Evolutionary conservation across 2,888 invertebrate genomes (phyloP), one percentile per base, ranked within the genome.

Genomic region (Caenorhabditis auriculariae): DNA sequence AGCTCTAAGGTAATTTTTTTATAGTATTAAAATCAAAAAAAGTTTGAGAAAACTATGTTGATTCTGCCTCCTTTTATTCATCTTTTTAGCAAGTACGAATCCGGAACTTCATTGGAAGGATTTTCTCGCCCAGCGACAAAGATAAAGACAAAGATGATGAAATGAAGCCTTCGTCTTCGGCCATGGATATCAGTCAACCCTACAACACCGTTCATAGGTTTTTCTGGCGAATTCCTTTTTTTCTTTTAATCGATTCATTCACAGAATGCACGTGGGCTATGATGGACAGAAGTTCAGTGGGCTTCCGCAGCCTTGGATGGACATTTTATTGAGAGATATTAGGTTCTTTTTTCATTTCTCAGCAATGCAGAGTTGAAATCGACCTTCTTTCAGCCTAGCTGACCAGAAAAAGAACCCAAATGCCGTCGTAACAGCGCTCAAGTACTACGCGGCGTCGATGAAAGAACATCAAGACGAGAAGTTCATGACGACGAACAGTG

Each of bases 371-470:
- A n/a, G n/a, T n/a, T n/a, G n/a, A 47, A 47, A 32, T 29, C 4
- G 15, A 1, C 19, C 47, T 43, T 28, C n/a, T 65, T 76, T 62
- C 53, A 78, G 77, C 48, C 65, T 77, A 32, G 75, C 74, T 29
- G 79, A 79, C 50, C 91, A 92, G 83, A 87, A 89, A 82, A 88
- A 91, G 76, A 91, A 94, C 84, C 93, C 93, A 2, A 88, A 88
- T 76, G 74, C 75, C 2, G 74, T 75, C 7, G 87, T 91, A 54
- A 90, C 91, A 81, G 94, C 93, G 26, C 88, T 94, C 50, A 91
- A 91, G 79, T 91, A 89, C 81, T 92, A 91, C 82, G 90, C 91
- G 21, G 62, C 69, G 5, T 68, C 76, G 17, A 58, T 76, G 52
- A 76, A 78, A 48, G 70, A 74, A 42, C 74, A 74, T 35, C 68